A percentile compares a stretch with the other conserved stretches of the same genome.
Conservation (phyloP, 2,888 invertebrate species). For the Pandemis heparana region DNA sequence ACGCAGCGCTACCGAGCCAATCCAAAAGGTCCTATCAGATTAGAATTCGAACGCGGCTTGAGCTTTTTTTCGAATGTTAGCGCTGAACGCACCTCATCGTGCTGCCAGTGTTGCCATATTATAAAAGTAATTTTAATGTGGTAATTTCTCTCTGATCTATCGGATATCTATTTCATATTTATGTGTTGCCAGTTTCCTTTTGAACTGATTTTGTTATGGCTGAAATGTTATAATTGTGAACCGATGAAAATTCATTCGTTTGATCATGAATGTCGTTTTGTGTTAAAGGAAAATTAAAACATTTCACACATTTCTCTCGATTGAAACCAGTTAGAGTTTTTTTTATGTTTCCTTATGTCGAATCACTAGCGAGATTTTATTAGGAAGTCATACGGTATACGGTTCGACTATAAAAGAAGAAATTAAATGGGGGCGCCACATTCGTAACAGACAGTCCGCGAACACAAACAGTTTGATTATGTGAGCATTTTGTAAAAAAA, state of each 20-base stretch:
- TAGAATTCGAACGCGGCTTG: not conserved
- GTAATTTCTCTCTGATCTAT: slow-evolving; percentile 41
- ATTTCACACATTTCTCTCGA: slow-evolving; percentile 2
- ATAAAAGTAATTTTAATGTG: slow-evolving; percentile 41
- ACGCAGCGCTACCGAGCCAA: slow-evolving; percentile 21
- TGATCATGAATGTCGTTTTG: slow-evolving; percentile 11
- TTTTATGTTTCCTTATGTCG: slow-evolving; percentile 6
- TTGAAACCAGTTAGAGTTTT: not conserved
- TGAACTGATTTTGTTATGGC: slow-evolving; percentile 33
- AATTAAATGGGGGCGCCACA: not conserved
- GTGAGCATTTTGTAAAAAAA: not conserved
- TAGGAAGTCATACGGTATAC: not conserved
- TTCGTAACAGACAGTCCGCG: not conserved
- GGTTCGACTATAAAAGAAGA: not conserved
- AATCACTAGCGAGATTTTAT: not conserved
- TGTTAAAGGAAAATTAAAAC: slow-evolving; percentile 12
- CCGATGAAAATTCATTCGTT: slow-evolving; percentile 20
- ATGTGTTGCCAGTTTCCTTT: slow-evolving; percentile 35
- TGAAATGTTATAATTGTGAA: slow-evolving; percentile 18
- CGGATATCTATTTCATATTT: slow-evolving; percentile 41
- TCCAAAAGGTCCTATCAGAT: slow-evolving; percentile 14
- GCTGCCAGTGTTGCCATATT: slow-evolving; percentile 28
- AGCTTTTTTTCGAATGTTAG: not conserved
- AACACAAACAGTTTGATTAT: not conserved
- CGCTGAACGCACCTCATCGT: slow-evolving; percentile 24